These are phyloP conservation scores for Atractosteus spatula DNA, from an alignment of 2,113 vertebrate species.

Conservation along the genomic window DNA sequence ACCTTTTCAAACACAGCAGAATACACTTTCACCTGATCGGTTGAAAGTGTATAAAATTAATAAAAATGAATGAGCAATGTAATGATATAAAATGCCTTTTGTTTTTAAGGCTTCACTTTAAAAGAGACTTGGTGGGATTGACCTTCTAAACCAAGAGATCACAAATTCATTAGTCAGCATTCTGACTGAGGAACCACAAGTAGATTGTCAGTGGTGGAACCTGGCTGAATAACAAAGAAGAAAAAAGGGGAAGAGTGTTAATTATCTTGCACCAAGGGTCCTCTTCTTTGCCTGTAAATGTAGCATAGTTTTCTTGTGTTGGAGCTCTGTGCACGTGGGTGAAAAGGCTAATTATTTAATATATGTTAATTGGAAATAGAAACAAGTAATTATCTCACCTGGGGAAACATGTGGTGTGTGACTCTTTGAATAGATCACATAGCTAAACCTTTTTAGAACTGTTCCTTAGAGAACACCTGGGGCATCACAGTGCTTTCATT, in stretches of 20 bases:
- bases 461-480: constrained; percentile 15
- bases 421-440: constrained; percentile 11
- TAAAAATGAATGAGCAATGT: too few species aligned
- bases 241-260: neutral
- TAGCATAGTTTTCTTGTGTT: neutral
- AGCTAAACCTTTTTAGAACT: constrained; percentile 15
- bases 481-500: constrained; percentile 23
- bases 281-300: neutral
- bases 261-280: neutral
- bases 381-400: constrained; percentile 27
- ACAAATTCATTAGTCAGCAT: too few species aligned
- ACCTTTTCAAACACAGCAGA: too few species aligned
- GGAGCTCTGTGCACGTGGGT: constrained; percentile 11
- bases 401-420: constrained; percentile 27
- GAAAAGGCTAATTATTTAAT: constrained; percentile 20
- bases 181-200: too few species aligned
- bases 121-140: too few species aligned
- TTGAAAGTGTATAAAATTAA: too few species aligned
- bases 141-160: too few species aligned
- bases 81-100: too few species aligned
- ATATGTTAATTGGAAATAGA: constrained; percentile 21
- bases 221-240: too few species aligned
- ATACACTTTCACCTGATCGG: too few species aligned
- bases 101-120: too few species aligned
- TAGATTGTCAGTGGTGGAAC: too few species aligned